Evolutionary conservation across 2,888 invertebrate genomes (phyloP), one percentile per base, ranked within the genome.

Genomic region (Dynastes hyllus): DNA sequence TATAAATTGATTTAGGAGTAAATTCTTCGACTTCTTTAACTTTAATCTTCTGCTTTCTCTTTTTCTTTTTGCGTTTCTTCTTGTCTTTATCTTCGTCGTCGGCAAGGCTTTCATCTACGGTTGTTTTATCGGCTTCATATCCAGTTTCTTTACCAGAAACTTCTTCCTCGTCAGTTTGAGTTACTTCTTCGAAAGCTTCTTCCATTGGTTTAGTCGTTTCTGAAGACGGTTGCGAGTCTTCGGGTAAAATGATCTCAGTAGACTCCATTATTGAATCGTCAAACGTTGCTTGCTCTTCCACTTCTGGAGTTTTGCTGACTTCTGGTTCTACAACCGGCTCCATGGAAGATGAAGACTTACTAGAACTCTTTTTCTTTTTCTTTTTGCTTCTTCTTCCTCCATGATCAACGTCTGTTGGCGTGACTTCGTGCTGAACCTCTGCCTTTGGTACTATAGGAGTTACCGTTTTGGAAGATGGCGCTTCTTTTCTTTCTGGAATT

Each of bases 71-170:
- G 71, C 91, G 87, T 80, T 89, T 89, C 80, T 88, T 88, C 76
- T 87, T 86, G 32, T 84, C 81, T 50, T 87, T 86, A 66, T 88
- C 88, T 27, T 88, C 88, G 13, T 89, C 87, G 32, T 89, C 89
- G 86, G 90, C 86, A 86, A 92, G 80, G 88, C 91, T 86, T 88
- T 93, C 90, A 87, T 93, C 91, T 84, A 93, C 90, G 29, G 92
- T 89, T 1, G 93, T 92, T 81, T 93, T 90, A 84, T 94, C 95
- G 9, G 94, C 92, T 86, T 95, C 95, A 85, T 95, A 95, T n/a
- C 94, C 95, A 80, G 90, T 90, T 85, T 92, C 93, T 86, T 91
- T 91, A 66, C 90, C 88, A 53, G 87, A 85, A 55, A 88, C 89
- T 76, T 90, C 90, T 69, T 89, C 90, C 77, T 88, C 86, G 69